These are phyloP conservation scores for Gortyna flavago DNA, from an alignment of 2,888 invertebrate species.

Conservation along the genomic window DNA sequence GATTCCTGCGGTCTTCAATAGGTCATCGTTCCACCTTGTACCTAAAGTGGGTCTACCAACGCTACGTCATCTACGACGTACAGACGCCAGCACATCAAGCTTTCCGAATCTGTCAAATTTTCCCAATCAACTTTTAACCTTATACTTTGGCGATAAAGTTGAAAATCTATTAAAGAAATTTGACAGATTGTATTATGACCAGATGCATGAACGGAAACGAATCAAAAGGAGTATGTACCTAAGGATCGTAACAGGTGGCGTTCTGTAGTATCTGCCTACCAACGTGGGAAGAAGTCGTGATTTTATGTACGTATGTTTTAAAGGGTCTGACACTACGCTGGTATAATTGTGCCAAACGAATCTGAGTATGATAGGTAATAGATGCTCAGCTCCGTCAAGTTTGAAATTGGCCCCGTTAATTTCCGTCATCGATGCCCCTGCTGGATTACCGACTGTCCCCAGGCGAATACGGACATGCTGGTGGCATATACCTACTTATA, in stretches of 20 bases:
- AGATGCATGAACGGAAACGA: not conserved
- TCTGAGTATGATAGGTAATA: not conserved
- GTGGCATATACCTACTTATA: not conserved
- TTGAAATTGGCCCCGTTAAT: not conserved
- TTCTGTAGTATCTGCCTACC: not conserved
- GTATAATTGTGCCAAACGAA: not conserved
- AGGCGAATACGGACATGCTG: not conserved
- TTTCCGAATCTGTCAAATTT: no score
- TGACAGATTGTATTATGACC: no score
- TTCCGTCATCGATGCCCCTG: not conserved
- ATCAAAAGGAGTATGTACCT: not conserved
- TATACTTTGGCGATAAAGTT: no score
- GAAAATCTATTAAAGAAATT: no score
- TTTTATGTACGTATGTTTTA: not conserved
- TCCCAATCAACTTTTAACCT: no score
- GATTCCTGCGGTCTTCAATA: not conserved
- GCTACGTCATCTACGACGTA: no score
- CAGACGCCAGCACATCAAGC: no score
- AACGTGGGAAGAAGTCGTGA: not conserved
- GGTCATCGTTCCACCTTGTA: not conserved
- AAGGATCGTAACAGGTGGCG: no score
- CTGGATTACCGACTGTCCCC: not conserved
- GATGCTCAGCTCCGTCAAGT: not conserved
- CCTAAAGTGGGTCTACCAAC: not conserved
- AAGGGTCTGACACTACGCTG: not conserved